phyloP scores from a whole-genome alignment of 2,797 vertebrate species.

The Scleropages formosus region DNA sequence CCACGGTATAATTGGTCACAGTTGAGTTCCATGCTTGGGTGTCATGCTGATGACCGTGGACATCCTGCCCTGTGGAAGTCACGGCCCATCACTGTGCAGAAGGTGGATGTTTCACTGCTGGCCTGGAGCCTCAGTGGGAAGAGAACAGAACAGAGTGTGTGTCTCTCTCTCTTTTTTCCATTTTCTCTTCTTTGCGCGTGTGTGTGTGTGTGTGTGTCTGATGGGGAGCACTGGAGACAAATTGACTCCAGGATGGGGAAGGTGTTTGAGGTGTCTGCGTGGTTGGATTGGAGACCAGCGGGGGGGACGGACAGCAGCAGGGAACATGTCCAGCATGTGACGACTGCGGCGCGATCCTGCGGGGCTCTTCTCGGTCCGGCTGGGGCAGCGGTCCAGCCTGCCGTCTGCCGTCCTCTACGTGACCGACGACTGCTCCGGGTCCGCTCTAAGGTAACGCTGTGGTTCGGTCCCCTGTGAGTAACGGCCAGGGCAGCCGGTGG shows the following conservation, averaged over 20 bases:
- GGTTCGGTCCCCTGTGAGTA: slow-evolving; percentile 44
- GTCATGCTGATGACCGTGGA: slow-evolving; percentile 73
- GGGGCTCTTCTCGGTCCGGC: too few relatives aligned
- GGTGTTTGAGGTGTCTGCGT: slow-evolving; percentile 34
- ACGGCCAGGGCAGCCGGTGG: slow-evolving; percentile 53
- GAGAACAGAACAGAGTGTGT: too few relatives aligned
- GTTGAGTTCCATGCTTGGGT: slow-evolving; percentile 76
- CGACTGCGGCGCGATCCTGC: too few relatives aligned
- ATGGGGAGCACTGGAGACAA: neutral
- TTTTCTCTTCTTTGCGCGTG: neutral
- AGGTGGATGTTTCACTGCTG: slow-evolving; percentile 24
- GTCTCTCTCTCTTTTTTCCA: neutral
- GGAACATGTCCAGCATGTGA: slow-evolving; percentile 27
- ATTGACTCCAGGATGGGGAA: slow-evolving; percentile 10
- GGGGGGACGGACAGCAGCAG: slow-evolving; percentile 32
- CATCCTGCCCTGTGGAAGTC: slow-evolving; percentile 68
- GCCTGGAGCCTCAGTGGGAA: too few relatives aligned
- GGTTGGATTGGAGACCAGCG: slow-evolving; percentile 34
- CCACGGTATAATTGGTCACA: slow-evolving; percentile 84
- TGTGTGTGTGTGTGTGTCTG: neutral
- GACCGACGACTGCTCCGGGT: slow-evolving; percentile 36
- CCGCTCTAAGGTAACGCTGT: slow-evolving; percentile 38
- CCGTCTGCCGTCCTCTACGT: slow-evolving; percentile 42
- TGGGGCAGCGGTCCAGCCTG: neutral
- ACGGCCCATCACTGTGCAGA: slow-evolving; percentile 43